Conservation (phyloP, 2,113 vertebrate species). For the Phoenicopterus ruber region DNA sequence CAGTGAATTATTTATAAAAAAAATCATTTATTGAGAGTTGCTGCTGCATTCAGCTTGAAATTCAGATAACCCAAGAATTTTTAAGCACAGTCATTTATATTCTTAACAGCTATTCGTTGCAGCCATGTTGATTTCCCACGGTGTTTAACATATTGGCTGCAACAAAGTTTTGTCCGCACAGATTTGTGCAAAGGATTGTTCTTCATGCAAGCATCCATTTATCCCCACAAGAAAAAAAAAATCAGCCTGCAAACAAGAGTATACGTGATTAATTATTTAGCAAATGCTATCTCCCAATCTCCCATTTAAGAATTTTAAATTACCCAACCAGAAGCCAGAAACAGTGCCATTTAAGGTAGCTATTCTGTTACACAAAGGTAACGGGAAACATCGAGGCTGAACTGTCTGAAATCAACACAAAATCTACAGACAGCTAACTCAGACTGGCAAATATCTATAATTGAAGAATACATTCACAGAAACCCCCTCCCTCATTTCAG, state of each 20-base stretch:
- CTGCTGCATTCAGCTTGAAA: background rate
- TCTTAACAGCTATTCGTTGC: slow-evolving; percentile 21
- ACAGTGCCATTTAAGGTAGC: background rate
- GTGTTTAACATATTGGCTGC: slow-evolving; percentile 33
- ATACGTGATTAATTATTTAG: slow-evolving; percentile 43
- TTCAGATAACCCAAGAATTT: background rate
- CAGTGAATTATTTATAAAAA: slow-evolving; percentile 32
- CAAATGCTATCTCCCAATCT: background rate
- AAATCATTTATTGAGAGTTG: background rate
- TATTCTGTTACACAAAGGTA: background rate
- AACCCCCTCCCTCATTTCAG: background rate
- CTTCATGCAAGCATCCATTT: background rate
- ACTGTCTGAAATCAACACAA: background rate
- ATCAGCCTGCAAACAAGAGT: background rate
- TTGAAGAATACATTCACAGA: background rate
- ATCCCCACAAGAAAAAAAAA: slow-evolving; percentile 27
- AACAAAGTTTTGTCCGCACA: slow-evolving; percentile 26
- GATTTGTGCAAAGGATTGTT: background rate
- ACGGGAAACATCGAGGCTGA: background rate
- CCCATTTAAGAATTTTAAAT: slow-evolving; percentile 23
- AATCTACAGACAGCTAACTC: background rate
- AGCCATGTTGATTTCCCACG: slow-evolving; percentile 53
- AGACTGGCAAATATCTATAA: background rate
- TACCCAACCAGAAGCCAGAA: background rate
- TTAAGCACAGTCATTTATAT: slow-evolving; percentile 26